Conservation (phyloP, 2,797 vertebrate genomes). For the Parauchenoglanis punctatus region DNA sequence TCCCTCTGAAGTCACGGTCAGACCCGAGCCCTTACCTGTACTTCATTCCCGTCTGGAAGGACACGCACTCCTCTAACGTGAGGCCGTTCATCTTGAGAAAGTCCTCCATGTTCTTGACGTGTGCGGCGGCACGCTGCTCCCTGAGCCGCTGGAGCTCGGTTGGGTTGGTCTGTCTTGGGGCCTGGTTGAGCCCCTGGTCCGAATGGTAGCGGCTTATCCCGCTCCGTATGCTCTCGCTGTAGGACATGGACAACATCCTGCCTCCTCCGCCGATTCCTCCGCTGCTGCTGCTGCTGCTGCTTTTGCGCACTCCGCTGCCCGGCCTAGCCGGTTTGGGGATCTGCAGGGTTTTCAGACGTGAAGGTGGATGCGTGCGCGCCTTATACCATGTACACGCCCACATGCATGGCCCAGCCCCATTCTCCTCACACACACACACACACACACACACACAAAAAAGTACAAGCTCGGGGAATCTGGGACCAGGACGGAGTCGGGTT, state of each 20-base stretch:
- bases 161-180: constrained; percentile 79
- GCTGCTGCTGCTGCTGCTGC: constrained; percentile 65
- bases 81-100: constrained; percentile 96
- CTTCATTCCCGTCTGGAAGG: constrained; percentile 91
- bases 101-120: constrained; percentile 94
- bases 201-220: constrained; percentile 92
- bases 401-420: constrained; percentile 71
- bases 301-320: constrained; percentile 66
- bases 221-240: constrained; percentile 94
- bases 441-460: constrained; percentile 8
- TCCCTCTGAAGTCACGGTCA: neutral
- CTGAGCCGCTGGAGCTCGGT: constrained; percentile 88
- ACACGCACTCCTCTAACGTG: constrained; percentile 89
- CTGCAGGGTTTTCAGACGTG: constrained; percentile 77
- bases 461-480: constrained; percentile 53
- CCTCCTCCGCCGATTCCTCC: constrained; percentile 64
- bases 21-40: constrained; percentile 88
- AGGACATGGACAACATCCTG: constrained; percentile 97
- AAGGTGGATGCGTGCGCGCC: constrained; percentile 58
- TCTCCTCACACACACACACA: constrained; percentile 22
- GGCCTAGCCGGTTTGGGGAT: constrained; percentile 72
- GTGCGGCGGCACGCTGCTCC: constrained; percentile 87
- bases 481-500: constrained; percentile 60
- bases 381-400: constrained; percentile 68
- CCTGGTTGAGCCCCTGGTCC: constrained; percentile 89